Evolutionary conservation across 2,113 vertebrate species (phyloP), one percentile per base, ranked within the genome.

Genomic region (Lonchura striata): DNA sequence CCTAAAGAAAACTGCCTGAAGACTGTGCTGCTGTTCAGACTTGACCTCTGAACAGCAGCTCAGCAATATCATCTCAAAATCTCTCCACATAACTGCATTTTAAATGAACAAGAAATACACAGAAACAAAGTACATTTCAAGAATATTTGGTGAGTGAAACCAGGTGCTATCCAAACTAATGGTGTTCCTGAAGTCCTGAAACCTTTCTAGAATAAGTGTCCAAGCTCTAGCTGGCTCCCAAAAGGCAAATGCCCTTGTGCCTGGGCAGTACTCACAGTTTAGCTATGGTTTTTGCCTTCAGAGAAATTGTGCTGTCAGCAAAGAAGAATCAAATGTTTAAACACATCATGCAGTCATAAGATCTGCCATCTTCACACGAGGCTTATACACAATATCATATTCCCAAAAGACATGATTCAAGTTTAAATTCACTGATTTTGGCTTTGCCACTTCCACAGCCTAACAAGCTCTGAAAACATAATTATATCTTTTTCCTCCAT

Each of bases 401-500:
- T 44, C 47, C 35, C 33, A 85, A 49, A 64, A 42, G 5, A 42
- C 12, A 28, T 9, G 10, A 41, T 23, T 82, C 21, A 13, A 28
- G 7, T 54, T 68, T 74, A 74, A 49, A 59, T 22, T 78, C 54
- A 59, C 28, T 35, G 4, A 31, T 64, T 54, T 59, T 82, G 44
- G 19, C 22, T 91, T 69, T 74, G 28, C 30, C 22, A 50, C 16
- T 54, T 74, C 39, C 19, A 60, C 52, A 70, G 39, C 27, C n/a
- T 53, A 33, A 31, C 1, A 15, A 53, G 27, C 49, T 80, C 28
- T 19, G 65, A 72, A 81, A 69, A 10, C 7, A 31, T 31, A 66
- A 15, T 23, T 50, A n/a, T 0, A 1, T 0, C 37, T 35, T 79
- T 44, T 64, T 3, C 2, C 3, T 53, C 33, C 20, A 21, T n/a